These are phyloP conservation scores for Narcine bancroftii DNA, from an alignment of 2,113 vertebrate species.

Conservation along the genomic window DNA sequence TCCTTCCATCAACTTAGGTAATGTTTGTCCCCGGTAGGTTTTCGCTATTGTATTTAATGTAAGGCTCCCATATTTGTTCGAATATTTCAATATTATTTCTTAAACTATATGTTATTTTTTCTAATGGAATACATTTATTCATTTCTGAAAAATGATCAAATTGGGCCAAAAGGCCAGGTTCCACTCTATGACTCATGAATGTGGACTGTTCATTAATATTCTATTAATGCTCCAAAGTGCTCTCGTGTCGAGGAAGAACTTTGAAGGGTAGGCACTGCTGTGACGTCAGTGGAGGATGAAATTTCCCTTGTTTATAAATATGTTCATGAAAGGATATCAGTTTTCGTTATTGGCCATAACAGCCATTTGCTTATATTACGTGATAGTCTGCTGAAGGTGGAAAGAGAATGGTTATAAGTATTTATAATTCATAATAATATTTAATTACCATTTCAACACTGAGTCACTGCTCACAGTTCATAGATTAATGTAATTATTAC, in stretches of 20 bases:
- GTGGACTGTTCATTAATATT: not conserved
- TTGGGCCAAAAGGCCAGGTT: too few relatives aligned
- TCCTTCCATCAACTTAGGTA: too few relatives aligned
- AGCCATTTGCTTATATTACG: not conserved
- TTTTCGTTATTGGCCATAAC: not conserved
- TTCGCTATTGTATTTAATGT: too few relatives aligned
- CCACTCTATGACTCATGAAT: not conserved
- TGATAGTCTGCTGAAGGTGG: not conserved
- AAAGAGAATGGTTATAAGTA: not conserved
- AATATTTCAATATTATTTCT: too few relatives aligned
- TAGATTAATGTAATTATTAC: conserved; percentile 12
- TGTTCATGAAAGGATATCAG: conserved; percentile 15
- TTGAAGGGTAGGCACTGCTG: not conserved
- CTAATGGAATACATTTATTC: too few relatives aligned
- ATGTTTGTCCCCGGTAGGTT: too few relatives aligned
- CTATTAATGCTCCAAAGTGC: not conserved
- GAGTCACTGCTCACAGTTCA: conserved; percentile 13
- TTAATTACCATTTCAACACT: not conserved
- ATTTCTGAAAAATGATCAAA: too few relatives aligned
- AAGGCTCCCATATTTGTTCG: too few relatives aligned
- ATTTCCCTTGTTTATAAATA: not conserved
- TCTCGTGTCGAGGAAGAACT: too few relatives aligned
- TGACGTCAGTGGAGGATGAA: not conserved
- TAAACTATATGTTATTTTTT: too few relatives aligned
- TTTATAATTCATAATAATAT: not conserved